These are phyloP conservation scores for Spisula solida DNA, from an alignment of 2,888 invertebrate species.

Conservation along the genomic window DNA sequence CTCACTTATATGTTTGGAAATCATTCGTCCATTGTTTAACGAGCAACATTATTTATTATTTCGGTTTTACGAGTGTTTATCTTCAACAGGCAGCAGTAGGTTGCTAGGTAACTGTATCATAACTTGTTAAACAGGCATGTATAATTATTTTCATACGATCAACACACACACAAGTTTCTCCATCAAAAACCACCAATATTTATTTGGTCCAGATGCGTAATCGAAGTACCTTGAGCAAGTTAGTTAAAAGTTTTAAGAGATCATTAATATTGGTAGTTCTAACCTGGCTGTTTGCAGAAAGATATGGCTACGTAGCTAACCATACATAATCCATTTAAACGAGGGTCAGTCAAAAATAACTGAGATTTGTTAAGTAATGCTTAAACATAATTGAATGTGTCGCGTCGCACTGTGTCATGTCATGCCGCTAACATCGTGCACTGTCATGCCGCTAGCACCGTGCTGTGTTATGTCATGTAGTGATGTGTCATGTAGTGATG, in stretches of 20 bases:
- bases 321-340: too few relatives aligned
- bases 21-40: constrained; percentile 1
- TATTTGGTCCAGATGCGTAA: not conserved
- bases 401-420: too few relatives aligned
- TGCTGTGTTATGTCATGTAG: too few relatives aligned
- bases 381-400: too few relatives aligned
- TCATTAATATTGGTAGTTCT: too few relatives aligned
- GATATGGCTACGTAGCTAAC: too few relatives aligned
- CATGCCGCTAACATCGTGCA: too few relatives aligned
- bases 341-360: too few relatives aligned
- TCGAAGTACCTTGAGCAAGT: not conserved
- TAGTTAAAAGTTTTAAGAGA: not conserved
- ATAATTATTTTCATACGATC: not conserved
- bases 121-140: not conserved
- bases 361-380: too few relatives aligned
- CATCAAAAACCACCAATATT: not conserved
- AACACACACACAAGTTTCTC: not conserved
- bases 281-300: too few relatives aligned
- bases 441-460: too few relatives aligned
- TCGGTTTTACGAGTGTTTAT: not conserved
- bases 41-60: not conserved
- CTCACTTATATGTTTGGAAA: not conserved
- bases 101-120: not conserved
- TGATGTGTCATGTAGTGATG: too few relatives aligned
- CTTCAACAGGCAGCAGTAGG: not conserved